Base-by-base conservation (phyloP, 2,797 vertebrate species). In the Falco cherrug region DNA sequence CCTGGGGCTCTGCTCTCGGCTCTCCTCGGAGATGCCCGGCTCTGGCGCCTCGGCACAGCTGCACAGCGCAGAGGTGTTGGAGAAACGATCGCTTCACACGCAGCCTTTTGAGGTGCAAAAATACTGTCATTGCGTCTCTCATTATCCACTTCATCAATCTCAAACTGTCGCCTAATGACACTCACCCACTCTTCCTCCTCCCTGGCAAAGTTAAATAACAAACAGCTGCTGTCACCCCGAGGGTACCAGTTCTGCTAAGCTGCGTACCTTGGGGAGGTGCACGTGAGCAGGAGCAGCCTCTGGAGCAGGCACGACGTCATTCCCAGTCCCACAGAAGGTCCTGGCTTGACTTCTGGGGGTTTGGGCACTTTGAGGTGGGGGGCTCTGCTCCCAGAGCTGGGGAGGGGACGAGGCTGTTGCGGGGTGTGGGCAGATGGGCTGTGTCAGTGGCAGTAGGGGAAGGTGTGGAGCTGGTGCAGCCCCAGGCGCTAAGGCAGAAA, bases 121-220 rank as follows among this genome's bases (percentile, higher is more conserved):
- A 81, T 88, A 70, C 85, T 75, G 61, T 86, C 90, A 76, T 6
- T 50, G 88, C 50, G 31, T 90, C 95, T 97, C 96, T 97, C 93
- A 41, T 97, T 96, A 98, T 60, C 97, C 94, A 68, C 96, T 97
- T 96, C 96, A 97, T 98, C 97, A 97, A 90, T 95, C 94, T 97
- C 94, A 91, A 94, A 90, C 97, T 71, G 86, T 87, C 77, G 4
- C 93, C 91, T 97, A 90, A 96, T 93, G 97, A 92, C 78, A 68
- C 82, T 94, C 93, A 33, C 87, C 97, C 85, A 89, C 96, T 90
- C 84, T 51, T 81, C 50, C 84, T 90, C 91, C 95, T 95, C 93
- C 93, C 93, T 16, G 2, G 91, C 60, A 25, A 37, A 88, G 94
- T 82, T 43, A 57, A 68, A 35, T 73, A 48, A 35, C 78, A 57